Conservation (phyloP, 2,888 invertebrate species). For the Eurytoma californica region DNA sequence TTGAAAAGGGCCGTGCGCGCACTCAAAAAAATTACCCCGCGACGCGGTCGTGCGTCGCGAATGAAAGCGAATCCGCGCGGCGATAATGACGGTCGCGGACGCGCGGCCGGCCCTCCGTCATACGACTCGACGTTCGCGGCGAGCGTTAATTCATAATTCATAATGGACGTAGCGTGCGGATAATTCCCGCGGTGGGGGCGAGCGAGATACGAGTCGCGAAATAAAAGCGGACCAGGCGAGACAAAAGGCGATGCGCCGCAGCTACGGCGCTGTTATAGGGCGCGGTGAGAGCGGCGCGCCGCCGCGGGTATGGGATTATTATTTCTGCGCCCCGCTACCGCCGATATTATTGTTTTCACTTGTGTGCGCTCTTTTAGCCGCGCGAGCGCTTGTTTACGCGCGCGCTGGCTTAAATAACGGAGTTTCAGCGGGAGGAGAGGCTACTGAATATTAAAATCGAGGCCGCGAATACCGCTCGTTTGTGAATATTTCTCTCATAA, state of each 20-base stretch:
- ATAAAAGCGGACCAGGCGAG: conserved; percentile 21
- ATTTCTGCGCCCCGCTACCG: neutral
- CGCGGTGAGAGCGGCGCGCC: too few relatives aligned
- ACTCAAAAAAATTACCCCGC: conserved; percentile 1
- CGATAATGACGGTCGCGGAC: conserved; percentile 17
- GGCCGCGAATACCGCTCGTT: too few relatives aligned
- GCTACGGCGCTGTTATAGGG: too few relatives aligned
- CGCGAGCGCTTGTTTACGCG: neutral
- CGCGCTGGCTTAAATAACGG: neutral
- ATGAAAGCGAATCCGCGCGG: neutral
- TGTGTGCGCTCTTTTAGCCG: neutral
- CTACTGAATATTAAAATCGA: too few relatives aligned
- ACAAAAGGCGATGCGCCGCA: neutral
- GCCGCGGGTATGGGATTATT: neutral
- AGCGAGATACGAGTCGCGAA: conserved; percentile 9
- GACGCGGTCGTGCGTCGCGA: neutral
- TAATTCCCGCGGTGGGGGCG: conserved; percentile 60
- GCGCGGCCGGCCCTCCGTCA: neutral
- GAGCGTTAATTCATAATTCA: conserved; percentile 71
- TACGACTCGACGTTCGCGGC: neutral
- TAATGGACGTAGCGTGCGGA: conserved; percentile 68
- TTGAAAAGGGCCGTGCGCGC: too few relatives aligned
- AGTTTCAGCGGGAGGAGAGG: neutral
- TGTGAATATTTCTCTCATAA: too few relatives aligned
- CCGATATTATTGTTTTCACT: neutral